Percentiles rank a stretch among this genome's conserved stretches.
Evolutionary conservation across 2,113 vertebrate species (phyloP).

Genomic region (human (Homo sapiens)): GRCh38 chr15:77101001-77101500

Average conservation of each 20-base stretch:
- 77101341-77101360: background rate
- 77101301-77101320: background rate
- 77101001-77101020: background rate
- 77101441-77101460: background rate
- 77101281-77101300: background rate
- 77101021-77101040: background rate
- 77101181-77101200: background rate
- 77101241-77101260: background rate
- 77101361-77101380: background rate
- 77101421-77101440: conserved; percentile 21
- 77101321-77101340: background rate
- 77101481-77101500: background rate
- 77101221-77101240: background rate
- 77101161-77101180: background rate
- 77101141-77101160: background rate
- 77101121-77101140: background rate
- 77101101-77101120: fast-evolving
- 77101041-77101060: no score
- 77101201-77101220: background rate
- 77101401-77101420: background rate
- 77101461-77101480: background rate
- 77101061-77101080: fast-evolving
- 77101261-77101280: background rate
- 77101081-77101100: background rate
- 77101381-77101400: background rate